Evolutionary conservation across 2,113 vertebrate species (phyloP).

Genomic region (Motacilla tschutschensis): DNA sequence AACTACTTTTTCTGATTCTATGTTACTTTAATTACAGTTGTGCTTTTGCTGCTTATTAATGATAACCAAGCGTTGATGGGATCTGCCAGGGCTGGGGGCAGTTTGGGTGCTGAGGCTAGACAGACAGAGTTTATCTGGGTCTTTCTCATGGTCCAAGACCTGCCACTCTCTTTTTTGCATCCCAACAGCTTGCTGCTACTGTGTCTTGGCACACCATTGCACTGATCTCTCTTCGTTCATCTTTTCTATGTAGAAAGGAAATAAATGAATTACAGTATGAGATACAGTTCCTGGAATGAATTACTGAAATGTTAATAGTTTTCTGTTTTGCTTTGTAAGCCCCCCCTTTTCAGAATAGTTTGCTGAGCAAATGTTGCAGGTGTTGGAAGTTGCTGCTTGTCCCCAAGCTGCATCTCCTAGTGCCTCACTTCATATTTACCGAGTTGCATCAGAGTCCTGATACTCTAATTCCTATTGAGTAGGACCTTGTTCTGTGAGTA

Average conservation of each 20-base stretch:
- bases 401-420: not conserved
- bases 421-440: not conserved
- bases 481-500: not conserved
- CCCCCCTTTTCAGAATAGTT: not conserved
- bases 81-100: not conserved
- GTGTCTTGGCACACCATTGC: fast-evolving
- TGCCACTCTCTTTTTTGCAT: not conserved
- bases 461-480: not conserved
- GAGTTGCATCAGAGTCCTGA: not conserved
- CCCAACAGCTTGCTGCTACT: not conserved
- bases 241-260: not conserved
- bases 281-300: not conserved
- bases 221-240: not conserved
- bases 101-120: not conserved
- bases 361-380: not conserved
- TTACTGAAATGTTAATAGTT: not conserved
- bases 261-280: not conserved
- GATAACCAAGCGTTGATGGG: not conserved
- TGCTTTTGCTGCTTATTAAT: not conserved
- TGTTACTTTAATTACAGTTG: not conserved
- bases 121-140: not conserved
- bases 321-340: not conserved
- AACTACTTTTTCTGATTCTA: not conserved
- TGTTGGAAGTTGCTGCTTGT: not conserved
- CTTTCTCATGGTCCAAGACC: not conserved